Base-by-base conservation (phyloP, 2,113 vertebrate genomes). In the Epinephelus fuscoguttatus region DNA sequence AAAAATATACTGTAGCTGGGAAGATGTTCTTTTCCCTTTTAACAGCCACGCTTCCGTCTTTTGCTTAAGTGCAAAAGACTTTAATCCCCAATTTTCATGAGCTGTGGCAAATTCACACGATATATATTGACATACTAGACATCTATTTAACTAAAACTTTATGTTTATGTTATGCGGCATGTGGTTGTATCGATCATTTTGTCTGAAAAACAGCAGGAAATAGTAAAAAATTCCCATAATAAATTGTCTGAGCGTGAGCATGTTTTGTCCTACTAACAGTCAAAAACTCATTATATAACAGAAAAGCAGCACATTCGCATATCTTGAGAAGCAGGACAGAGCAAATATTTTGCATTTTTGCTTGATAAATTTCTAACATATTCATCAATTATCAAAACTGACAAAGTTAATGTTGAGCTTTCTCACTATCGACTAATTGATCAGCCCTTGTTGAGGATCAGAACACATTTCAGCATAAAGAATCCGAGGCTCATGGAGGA, bases 391-490 rank as follows among this genome's bases (percentile, higher is more conserved):
- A 30, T 19, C 25, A 69, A 45, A 75, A 59, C 7, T 59, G 62
- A 61, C 18, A 47, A 56, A 15, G 49, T 23, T 52, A 13, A 61
- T 4, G 7, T 75, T 64, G 11, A 3, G 30, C 64, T 30, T 42
- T 40, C 23, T 52, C 7, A 21, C 2, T 6, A 19, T 50, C 27
- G 21, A 78, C n/a, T 64, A 21, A 53, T 52, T 67, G 69, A 50
- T 50, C 37, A 19, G 50, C 30, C 9, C 9, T 33, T 3, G 56
- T 3, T 56, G 50, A 78, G 62, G 15, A 21, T 72, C 63, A 60
- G 13, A 83, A 33, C 19, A 63, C 40, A 80, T 56, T 81, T 64
- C 12, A 45, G 37, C 78, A 52, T 52, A 50, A 68, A 63, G 13
- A 30, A 61, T 4, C 4, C 9, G 21, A 64, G 1, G 12, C 68